Evolutionary conservation across 2,113 vertebrate genomes (phyloP).

Genomic region (Pyxicephalus adspersus): DNA sequence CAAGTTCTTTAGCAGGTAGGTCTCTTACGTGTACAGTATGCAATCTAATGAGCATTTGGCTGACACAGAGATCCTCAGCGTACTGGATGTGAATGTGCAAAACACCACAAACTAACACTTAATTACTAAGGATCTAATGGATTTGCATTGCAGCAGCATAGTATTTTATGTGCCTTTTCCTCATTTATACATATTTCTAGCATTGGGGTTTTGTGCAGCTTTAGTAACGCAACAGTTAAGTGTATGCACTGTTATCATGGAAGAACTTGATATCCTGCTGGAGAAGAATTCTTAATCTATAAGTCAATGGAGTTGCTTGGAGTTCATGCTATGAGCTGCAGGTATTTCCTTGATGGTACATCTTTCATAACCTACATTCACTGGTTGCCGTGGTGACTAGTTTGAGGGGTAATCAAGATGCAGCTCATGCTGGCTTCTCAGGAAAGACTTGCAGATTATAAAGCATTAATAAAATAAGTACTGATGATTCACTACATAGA

Average conservation of each 20-base stretch:
- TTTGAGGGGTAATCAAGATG: conserved; percentile 51
- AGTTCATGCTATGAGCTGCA: conserved; percentile 46
- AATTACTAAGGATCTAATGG: no score
- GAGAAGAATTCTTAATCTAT: conserved; percentile 15
- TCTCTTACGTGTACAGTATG: no score
- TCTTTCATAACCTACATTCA: conserved; percentile 16
- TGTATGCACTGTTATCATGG: neutral
- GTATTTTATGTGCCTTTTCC: no score
- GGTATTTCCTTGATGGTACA: conserved; percentile 45
- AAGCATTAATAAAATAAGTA: conserved; percentile 35
- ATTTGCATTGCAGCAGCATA: no score
- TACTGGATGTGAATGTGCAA: no score
- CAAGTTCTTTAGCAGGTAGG: no score
- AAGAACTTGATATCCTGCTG: conserved; percentile 25
- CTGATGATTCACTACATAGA: conserved; percentile 2
- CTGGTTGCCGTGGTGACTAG: conserved; percentile 48
- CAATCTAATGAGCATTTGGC: no score
- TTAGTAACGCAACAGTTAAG: conserved; percentile 17
- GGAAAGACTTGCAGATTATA: conserved; percentile 38
- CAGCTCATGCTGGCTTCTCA: conserved; percentile 46
- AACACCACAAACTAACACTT: no score
- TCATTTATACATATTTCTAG: no score
- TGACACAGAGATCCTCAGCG: no score
- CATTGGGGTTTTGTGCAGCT: neutral
- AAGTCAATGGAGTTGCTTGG: conserved; percentile 30